These are phyloP conservation scores for Calliphora vicina DNA, from an alignment of 1,140 invertebrate genomes.

Conservation along the genomic window DNA sequence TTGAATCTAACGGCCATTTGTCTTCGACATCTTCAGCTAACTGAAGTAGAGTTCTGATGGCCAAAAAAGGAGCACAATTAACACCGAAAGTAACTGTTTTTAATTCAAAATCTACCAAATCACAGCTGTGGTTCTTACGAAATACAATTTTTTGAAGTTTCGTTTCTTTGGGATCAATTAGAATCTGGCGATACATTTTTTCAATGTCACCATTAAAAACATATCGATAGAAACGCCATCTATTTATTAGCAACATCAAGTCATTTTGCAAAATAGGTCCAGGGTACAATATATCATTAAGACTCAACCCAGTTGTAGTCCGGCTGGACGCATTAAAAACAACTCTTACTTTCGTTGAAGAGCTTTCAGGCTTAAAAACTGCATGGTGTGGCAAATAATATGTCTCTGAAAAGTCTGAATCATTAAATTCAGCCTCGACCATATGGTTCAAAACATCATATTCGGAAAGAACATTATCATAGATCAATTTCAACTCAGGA, in stretches of 20 bases:
- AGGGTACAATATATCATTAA: conserved; percentile 19
- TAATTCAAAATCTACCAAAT: background rate
- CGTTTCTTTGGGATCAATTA: background rate
- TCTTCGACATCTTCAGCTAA: background rate
- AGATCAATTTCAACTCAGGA: too few relatives aligned
- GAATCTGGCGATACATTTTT: conserved; percentile 28
- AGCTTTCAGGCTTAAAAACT: conserved; percentile 6
- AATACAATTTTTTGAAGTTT: background rate
- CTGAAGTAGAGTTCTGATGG: background rate
- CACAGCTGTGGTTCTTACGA: background rate
- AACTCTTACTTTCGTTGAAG: background rate
- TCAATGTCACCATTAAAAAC: conserved; percentile 7
- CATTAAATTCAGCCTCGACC: too few relatives aligned
- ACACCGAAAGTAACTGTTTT: conserved; percentile 12
- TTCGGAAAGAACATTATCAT: too few relatives aligned
- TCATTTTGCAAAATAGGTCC: conserved; percentile 15
- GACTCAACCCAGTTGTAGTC: background rate
- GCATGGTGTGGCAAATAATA: too few relatives aligned
- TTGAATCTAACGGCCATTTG: background rate
- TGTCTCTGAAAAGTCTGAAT: too few relatives aligned
- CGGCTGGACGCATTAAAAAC: background rate
- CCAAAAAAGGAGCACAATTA: conserved; percentile 12
- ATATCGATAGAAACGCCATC: background rate
- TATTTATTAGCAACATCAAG: background rate
- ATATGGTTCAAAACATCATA: too few relatives aligned